phyloP scores from a whole-genome alignment of 1,140 invertebrate species.

The Telenomus remus region DNA sequence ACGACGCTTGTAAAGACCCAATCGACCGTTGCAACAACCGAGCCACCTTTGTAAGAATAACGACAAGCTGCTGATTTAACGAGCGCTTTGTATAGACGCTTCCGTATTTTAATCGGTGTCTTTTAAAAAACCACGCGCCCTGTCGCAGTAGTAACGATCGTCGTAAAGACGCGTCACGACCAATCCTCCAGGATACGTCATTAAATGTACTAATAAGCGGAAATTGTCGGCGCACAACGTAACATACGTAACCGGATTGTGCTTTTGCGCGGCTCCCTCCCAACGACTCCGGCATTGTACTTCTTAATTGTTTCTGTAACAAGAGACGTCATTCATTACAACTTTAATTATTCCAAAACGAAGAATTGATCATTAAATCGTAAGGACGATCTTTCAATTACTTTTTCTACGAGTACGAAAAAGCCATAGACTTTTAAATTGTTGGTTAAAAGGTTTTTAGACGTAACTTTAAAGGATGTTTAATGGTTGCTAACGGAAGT shows the following conservation, averaged over 20 bases:
- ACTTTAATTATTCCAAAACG: no score
- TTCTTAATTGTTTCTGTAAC: constrained; percentile 73
- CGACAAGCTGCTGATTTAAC: constrained; percentile 45
- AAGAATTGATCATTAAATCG: no score
- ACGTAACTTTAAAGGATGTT: no score
- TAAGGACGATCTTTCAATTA: no score
- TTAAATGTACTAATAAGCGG: constrained; percentile 57
- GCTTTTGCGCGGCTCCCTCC: constrained; percentile 22
- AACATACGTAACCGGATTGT: constrained; percentile 48
- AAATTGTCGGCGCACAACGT: constrained; percentile 50
- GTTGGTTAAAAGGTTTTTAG: no score
- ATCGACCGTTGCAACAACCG: constrained; percentile 38
- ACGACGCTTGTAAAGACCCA: constrained; percentile 6
- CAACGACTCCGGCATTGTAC: constrained; percentile 61
- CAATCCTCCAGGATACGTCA: constrained; percentile 51
- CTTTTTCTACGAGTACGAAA: no score
- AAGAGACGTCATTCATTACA: constrained; percentile 69
- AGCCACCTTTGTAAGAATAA: constrained; percentile 40
- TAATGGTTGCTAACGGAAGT: no score
- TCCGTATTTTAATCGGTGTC: constrained; percentile 52
- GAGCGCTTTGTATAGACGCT: constrained; percentile 33
- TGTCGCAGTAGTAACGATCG: constrained; percentile 45
- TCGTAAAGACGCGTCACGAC: constrained; percentile 38
- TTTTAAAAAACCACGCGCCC: constrained; percentile 37
- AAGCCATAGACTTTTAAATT: no score